Percentiles rank a stretch among this genome's conserved stretches.
Evolutionary conservation across 2,113 vertebrate species (phyloP).

Genomic region (Emydura subglobosa): DNA sequence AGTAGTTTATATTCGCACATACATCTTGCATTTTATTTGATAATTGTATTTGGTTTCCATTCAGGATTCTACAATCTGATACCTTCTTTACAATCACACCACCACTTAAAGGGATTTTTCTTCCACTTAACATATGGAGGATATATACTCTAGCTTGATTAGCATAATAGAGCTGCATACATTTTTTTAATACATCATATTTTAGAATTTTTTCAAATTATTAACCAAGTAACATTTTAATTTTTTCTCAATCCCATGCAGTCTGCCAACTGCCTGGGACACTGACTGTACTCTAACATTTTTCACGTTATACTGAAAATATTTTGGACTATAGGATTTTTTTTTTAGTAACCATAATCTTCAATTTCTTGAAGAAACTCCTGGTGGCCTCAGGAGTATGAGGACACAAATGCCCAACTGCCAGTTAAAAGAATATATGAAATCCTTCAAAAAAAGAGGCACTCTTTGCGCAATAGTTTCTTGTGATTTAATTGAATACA

Average conservation of each 20-base stretch:
- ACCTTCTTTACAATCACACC: background rate
- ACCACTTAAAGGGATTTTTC: background rate
- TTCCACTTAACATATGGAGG: background rate
- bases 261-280: background rate
- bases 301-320: background rate
- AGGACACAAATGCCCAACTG: background rate
- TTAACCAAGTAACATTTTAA: background rate
- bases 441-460: background rate
- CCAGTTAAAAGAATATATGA: background rate
- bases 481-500: background rate
- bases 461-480: background rate
- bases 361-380: background rate
- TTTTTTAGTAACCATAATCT: background rate
- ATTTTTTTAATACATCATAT: no score
- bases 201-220: background rate
- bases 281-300: background rate
- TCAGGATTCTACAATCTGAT: background rate
- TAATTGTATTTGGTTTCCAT: background rate
- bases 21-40: background rate
- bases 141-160: no score
- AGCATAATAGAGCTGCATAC: no score
- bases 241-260: background rate
- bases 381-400: background rate
- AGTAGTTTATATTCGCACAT: background rate
- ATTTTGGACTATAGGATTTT: background rate